phyloP scores from a whole-genome alignment of 2,113 vertebrate species.

The Embiotoca jacksoni region DNA sequence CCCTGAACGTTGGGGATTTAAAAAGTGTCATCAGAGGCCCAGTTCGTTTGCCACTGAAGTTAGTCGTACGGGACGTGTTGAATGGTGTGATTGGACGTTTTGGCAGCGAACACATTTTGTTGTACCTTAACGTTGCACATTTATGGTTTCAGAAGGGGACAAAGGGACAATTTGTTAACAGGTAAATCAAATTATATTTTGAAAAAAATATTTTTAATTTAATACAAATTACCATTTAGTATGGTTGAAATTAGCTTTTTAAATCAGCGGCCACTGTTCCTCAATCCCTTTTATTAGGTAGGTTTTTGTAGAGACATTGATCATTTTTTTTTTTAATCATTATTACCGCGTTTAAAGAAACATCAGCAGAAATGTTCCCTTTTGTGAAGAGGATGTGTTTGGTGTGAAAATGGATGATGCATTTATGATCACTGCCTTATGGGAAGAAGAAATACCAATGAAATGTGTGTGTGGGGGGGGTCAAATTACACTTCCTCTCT shows the following conservation, averaged over 20 bases:
- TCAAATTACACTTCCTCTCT: conserved; percentile 81
- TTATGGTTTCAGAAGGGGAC: no score
- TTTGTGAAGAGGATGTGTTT: neutral
- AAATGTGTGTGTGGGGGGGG: conserved; percentile 52
- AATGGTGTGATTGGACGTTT: no score
- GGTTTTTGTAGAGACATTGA: fast-evolving
- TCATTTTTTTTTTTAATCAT: neutral
- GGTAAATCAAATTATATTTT: no score
- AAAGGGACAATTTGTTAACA: no score
- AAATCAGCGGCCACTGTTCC: neutral
- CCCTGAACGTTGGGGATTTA: neutral
- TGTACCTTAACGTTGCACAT: no score
- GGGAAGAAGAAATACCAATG: conserved; percentile 62
- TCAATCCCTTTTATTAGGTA: neutral
- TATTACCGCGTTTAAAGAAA: neutral
- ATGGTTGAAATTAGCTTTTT: neutral
- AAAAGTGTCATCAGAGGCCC: no score
- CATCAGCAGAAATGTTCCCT: neutral
- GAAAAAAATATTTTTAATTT: no score
- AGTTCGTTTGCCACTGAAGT: neutral
- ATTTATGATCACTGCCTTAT: conserved; percentile 29
- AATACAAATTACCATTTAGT: neutral
- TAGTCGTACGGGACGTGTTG: no score
- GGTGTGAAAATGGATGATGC: conserved; percentile 39
- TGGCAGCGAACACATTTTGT: neutral